These are phyloP conservation scores for Typhlomys cinereus DNA, from an alignment of 2,113 vertebrate species.

Conservation along the genomic window DNA sequence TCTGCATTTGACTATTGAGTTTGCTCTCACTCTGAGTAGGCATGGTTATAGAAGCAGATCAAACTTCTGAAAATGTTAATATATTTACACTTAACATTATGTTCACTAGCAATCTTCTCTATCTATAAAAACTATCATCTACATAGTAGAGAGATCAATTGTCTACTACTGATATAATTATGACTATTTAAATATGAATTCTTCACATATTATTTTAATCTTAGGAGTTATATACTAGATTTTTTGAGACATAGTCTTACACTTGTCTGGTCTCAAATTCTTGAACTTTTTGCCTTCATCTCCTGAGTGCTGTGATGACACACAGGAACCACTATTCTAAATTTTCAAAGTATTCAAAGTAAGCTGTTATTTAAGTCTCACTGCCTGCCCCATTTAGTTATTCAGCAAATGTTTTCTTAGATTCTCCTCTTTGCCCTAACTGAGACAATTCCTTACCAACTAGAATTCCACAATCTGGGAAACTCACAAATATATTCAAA, in stretches of 20 bases:
- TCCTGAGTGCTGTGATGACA: neutral
- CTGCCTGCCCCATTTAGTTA: neutral
- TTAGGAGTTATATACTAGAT: neutral
- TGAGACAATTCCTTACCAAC: neutral
- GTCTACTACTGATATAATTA: neutral
- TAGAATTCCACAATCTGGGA: neutral
- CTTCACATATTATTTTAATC: neutral
- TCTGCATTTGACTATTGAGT: neutral
- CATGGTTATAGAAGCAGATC: neutral
- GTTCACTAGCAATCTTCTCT: neutral
- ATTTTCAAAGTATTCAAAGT: neutral
- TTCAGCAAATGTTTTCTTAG: neutral
- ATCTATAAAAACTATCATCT: neutral
- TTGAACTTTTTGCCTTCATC: neutral
- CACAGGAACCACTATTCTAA: neutral
- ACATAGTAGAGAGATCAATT: neutral
- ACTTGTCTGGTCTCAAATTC: neutral
- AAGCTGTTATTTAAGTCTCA: neutral
- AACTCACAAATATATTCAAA: neutral
- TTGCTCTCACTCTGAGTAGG: neutral
- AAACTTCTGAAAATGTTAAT: neutral
- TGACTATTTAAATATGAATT: neutral
- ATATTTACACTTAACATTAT: neutral
- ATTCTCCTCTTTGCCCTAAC: neutral
- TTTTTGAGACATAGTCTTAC: neutral